These are phyloP conservation scores for Schizaphis graminum DNA, from an alignment of 2,888 invertebrate genomes.

Conservation along the genomic window DNA sequence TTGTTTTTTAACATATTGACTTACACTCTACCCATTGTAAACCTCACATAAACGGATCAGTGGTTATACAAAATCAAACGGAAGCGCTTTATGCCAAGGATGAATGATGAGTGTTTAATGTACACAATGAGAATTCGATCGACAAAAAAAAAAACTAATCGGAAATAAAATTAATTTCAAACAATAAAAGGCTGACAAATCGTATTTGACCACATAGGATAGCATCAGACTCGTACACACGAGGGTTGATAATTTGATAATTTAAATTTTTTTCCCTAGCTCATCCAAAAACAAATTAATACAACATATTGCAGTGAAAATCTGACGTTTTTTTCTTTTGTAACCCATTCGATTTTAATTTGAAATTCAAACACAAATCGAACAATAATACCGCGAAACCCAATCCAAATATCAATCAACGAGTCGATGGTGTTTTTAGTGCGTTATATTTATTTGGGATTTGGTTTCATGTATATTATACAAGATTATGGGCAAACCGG, in stretches of 20 bases:
- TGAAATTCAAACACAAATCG: conserved; percentile 44
- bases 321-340: conserved; percentile 4
- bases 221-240: not conserved
- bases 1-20: conserved; percentile 10
- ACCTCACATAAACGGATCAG: not conserved
- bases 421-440: not conserved
- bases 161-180: conserved; percentile 59
- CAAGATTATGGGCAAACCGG: not conserved
- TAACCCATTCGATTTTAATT: conserved; percentile 33
- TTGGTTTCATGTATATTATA: not conserved
- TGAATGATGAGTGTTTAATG: conserved; percentile 49
- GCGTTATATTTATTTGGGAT: not conserved
- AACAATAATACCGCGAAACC: conserved; percentile 26
- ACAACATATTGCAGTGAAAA: conserved; percentile 25
- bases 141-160: conserved; percentile 30
- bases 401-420: conserved; percentile 33
- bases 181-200: conserved; percentile 58
- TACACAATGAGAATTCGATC: conserved; percentile 47
- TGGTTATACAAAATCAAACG: not conserved
- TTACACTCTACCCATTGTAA: not conserved
- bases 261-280: not conserved
- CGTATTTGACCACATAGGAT: conserved; percentile 34
- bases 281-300: conserved; percentile 44
- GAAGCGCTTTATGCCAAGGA: not conserved
- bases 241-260: conserved; percentile 42